Evolutionary conservation across 92 coral and sea anemone genomes (phyloP).

Genomic region (Phymanthus crucifer): DNA sequence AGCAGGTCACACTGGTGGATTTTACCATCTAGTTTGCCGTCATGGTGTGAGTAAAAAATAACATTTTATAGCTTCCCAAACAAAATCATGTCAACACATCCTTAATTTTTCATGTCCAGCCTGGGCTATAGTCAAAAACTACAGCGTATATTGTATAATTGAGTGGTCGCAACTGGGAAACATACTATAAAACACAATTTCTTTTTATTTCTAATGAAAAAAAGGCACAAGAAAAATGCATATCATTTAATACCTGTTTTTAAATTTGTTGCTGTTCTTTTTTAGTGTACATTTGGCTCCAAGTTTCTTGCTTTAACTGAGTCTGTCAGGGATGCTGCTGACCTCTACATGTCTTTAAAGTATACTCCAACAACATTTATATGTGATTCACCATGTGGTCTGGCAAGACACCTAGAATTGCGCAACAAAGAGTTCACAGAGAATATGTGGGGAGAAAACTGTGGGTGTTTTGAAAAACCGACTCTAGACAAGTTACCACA

Average conservation of each 20-base stretch:
- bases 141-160: not conserved
- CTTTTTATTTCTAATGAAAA: not conserved
- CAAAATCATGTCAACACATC: too few species aligned
- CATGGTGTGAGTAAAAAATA: too few species aligned
- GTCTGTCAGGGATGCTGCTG: constrained; percentile 62
- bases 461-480: constrained; percentile 61
- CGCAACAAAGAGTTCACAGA: constrained; percentile 24
- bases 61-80: too few species aligned
- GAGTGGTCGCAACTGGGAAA: not conserved
- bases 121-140: not conserved
- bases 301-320: constrained; percentile 43
- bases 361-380: constrained; percentile 48
- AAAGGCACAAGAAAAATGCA: too few species aligned
- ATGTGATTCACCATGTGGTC: constrained; percentile 57
- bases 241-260: too few species aligned
- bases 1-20: too few species aligned
- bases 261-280: not conserved
- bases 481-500: constrained; percentile 29
- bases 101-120: too few species aligned
- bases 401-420: constrained; percentile 49
- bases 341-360: constrained; percentile 49
- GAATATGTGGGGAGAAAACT: constrained; percentile 47
- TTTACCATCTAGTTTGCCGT: too few species aligned
- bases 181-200: not conserved
- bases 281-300: constrained; percentile 47